These are phyloP conservation scores for Columba guinea DNA, from an alignment of 2,797 vertebrate species.

Conservation along the genomic window DNA sequence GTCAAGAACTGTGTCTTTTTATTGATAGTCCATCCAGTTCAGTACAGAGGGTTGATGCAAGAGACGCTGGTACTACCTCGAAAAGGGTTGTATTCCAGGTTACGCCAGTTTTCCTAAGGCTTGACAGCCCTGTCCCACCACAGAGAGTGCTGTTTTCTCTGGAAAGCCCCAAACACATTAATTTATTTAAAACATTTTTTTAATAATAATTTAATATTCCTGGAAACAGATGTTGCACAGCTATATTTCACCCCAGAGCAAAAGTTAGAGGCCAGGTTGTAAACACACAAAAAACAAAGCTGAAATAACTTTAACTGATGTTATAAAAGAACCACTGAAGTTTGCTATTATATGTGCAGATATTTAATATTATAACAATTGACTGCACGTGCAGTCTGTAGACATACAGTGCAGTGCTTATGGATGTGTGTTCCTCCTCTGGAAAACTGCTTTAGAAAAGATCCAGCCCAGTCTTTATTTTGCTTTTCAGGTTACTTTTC, in stretches of 20 bases:
- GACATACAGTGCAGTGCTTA: rapidly evolving
- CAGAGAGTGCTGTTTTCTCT: background rate
- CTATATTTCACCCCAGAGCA: constrained; percentile 7
- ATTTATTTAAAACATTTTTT: constrained; percentile 27
- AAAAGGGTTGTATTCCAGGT: background rate
- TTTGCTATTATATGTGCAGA: background rate
- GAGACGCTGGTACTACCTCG: background rate
- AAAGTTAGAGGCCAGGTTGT: constrained; percentile 15
- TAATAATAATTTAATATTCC: constrained; percentile 7
- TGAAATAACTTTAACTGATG: background rate
- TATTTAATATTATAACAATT: background rate
- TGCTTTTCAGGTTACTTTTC: constrained; percentile 7
- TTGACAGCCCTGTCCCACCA: background rate
- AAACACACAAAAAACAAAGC: constrained; percentile 28
- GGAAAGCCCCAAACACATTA: background rate
- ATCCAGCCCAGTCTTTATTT: background rate
- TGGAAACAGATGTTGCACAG: background rate
- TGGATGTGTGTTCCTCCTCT: background rate
- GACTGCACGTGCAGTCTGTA: background rate
- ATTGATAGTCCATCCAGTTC: background rate
- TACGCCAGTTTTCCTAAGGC: background rate
- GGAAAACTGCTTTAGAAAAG: background rate
- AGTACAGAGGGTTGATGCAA: background rate
- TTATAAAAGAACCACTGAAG: background rate
- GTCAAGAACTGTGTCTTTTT: background rate